A percentile compares a stretch with the other conserved stretches of the same genome.
Conservation (phyloP, 2,797 vertebrate genomes). For the Echeneis naucrates region DNA sequence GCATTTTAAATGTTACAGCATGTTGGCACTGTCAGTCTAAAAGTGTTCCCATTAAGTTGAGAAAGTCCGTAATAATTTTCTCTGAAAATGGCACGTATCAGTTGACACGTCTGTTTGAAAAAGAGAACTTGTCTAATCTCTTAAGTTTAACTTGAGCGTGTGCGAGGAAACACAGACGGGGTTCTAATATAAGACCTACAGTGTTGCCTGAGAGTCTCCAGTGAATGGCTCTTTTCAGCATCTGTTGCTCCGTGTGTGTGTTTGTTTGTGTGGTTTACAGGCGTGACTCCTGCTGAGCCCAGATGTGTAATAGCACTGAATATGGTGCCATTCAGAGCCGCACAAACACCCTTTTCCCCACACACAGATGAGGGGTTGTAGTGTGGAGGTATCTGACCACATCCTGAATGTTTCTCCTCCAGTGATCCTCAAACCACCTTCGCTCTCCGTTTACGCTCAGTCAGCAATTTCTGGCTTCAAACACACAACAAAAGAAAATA, state of each 20-base stretch:
- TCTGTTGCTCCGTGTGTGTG: conserved; percentile 43
- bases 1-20: too few species aligned
- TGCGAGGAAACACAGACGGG: neutral
- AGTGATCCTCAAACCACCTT: conserved; percentile 54
- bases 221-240: conserved; percentile 74
- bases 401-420: conserved; percentile 73
- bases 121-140: neutral
- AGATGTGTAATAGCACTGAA: conserved; percentile 73
- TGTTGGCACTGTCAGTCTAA: neutral
- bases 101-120: neutral
- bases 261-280: conserved; percentile 73
- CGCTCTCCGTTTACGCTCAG: conserved; percentile 49
- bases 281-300: conserved; percentile 70
- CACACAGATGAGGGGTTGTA: conserved; percentile 67
- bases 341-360: conserved; percentile 45
- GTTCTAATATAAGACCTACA: conserved; percentile 38
- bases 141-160: neutral
- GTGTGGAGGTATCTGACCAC: conserved; percentile 70
- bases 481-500: conserved; percentile 25
- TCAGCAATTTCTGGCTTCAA: conserved; percentile 65
- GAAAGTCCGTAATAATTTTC: neutral
- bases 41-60: neutral
- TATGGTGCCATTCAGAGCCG: conserved; percentile 62
- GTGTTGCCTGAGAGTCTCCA: conserved; percentile 31
- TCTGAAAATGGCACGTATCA: neutral